Evolutionary conservation across 1,140 invertebrate genomes (phyloP).

Genomic region (Heterodera carotae): DNA sequence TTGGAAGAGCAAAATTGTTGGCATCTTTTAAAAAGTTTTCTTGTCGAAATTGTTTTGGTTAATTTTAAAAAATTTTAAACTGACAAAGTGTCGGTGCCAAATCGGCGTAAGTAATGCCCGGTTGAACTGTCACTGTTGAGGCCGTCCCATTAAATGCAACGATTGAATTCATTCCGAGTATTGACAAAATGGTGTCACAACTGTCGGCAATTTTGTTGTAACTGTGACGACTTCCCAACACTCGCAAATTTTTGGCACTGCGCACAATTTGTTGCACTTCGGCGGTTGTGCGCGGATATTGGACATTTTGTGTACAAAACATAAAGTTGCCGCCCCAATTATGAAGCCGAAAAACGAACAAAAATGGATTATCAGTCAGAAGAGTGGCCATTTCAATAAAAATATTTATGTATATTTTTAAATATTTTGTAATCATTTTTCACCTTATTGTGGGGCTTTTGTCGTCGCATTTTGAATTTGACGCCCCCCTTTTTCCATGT

Average conservation of each 20-base stretch:
- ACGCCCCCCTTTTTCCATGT: too few relatives aligned
- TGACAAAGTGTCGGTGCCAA: conserved; percentile 20
- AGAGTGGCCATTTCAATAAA: not conserved
- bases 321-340: conserved; percentile 33
- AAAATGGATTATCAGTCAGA: not conserved
- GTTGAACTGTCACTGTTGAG: too few relatives aligned
- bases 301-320: conserved; percentile 13
- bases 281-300: conserved; percentile 19
- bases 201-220: conserved; percentile 21
- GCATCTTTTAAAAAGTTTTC: too few relatives aligned
- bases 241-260: not conserved
- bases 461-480: not conserved
- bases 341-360: not conserved
- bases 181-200: conserved; percentile 21
- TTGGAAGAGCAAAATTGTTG: too few relatives aligned
- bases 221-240: conserved; percentile 24
- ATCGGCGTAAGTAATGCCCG: conserved; percentile 32
- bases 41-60: too few relatives aligned
- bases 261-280: conserved; percentile 18
- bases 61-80: too few relatives aligned
- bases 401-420: not conserved
- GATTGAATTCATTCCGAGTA: conserved; percentile 13
- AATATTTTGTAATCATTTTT: not conserved
- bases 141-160: not conserved
- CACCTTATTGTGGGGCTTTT: not conserved